Evolutionary conservation across 2,113 vertebrate genomes (phyloP), one percentile per base, ranked within the genome.

Genomic region (Galeopterus variegatus): DNA sequence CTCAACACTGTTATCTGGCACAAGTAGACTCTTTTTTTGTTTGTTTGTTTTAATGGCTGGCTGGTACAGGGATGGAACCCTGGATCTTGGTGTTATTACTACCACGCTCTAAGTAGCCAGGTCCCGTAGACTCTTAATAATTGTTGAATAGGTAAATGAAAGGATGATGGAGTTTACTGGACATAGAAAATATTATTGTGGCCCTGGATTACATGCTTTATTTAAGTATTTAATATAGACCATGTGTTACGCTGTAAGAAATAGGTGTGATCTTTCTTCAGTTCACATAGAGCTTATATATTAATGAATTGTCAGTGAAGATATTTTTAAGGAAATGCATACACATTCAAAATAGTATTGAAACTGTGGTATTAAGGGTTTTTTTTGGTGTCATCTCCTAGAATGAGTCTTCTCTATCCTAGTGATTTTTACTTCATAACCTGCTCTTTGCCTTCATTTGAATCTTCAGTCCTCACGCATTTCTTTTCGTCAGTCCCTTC

Each of bases 81-180:
- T 41, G 41, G 41, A 41, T 41, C 41, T 41, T 41, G 41, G 41
- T 41, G 41, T 41, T 41, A 41, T 41, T 4, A 41, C 3, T 41
- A 41, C 41, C 41, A 41, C 4, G 41, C 41, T 41, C 41, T 41
- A 41, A 41, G 41, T 41, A 41, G 41, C 41, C 41, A 41, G 54
- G 13, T 10, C 54, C 54, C 54, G 10, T 36, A 60, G 33, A 14
- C 41, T 24, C 36, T 60, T 88, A 62, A 91, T 90, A 90, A 65
- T 81, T 80, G 65, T 95, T 85, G 67, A 96, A 58, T 88, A 93
- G 81, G 31, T 85, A 86, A 88, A 13, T 88, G 60, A 91, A 92
- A 60, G 28, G 54, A 65, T 70, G 64, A 12, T 94, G 48, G 21
- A 54, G 17, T 87, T 96, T 77, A 88, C 21, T 81, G 83, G 88